Percentiles rank a stretch among this genome's conserved stretches.
These are phyloP conservation scores for Brachypalpus laphriformis DNA, from an alignment of 2,888 invertebrate species.

Conservation along the genomic window DNA sequence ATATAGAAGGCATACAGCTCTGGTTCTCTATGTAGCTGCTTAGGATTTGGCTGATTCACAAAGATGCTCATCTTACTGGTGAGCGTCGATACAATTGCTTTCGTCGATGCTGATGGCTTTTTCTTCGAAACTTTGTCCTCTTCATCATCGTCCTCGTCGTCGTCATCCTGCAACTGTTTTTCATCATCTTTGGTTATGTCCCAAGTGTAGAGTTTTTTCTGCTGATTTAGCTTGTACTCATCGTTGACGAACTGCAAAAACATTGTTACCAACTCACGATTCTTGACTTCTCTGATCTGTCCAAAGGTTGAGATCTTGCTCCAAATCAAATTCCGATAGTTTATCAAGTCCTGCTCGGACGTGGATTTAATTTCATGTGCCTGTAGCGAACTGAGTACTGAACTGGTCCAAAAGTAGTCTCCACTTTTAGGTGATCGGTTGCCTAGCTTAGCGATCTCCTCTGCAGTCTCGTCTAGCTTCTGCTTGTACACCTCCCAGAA, in stretches of 20 bases:
- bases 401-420: constrained; percentile 69
- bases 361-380: not conserved
- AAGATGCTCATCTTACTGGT: constrained; percentile 89
- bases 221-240: constrained; percentile 86
- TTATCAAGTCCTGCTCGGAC: constrained; percentile 81
- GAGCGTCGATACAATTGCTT: constrained; percentile 82
- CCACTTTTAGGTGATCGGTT: not conserved
- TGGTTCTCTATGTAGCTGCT: constrained; percentile 89
- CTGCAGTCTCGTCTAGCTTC: constrained; percentile 85
- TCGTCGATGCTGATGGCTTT: constrained; percentile 76
- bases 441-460: constrained; percentile 83
- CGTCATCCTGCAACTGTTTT: constrained; percentile 77
- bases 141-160: constrained; percentile 82
- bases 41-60: constrained; percentile 91
- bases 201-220: constrained; percentile 84
- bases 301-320: constrained; percentile 89
- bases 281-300: constrained; percentile 90
- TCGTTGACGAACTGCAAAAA: constrained; percentile 89
- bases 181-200: constrained; percentile 83
- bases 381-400: constrained; percentile 73
- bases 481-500: constrained; percentile 90
- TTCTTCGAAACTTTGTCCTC: constrained; percentile 76
- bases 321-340: constrained; percentile 92
- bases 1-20: constrained; percentile 90
- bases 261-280: constrained; percentile 90